Conservation (phyloP, 1,140 invertebrate genomes). For the Spodoptera litura region DNA sequence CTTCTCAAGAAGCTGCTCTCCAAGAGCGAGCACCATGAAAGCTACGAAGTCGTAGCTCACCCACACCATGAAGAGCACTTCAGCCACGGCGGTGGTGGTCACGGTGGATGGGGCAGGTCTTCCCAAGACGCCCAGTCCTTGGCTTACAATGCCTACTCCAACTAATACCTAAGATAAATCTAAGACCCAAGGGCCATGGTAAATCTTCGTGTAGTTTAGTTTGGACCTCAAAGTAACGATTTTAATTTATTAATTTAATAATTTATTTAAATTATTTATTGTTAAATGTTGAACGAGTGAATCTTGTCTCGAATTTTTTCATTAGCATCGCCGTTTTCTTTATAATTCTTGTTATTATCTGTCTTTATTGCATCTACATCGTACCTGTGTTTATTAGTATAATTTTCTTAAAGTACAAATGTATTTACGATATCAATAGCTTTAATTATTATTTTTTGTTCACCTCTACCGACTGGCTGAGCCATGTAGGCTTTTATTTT, state of each 20-base stretch:
- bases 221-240: slow-evolving; percentile 76
- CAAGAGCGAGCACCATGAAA: slow-evolving; percentile 89
- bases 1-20: slow-evolving; percentile 92
- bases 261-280: slow-evolving; percentile 81
- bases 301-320: slow-evolving; percentile 63
- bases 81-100: slow-evolving; percentile 80
- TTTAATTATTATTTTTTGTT: slow-evolving; percentile 69
- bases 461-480: slow-evolving; percentile 24
- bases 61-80: slow-evolving; percentile 87
- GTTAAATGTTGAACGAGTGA: slow-evolving; percentile 64
- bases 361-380: slow-evolving; percentile 55
- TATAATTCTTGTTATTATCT: slow-evolving; percentile 45
- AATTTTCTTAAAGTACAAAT: slow-evolving; percentile 74
- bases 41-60: slow-evolving; percentile 91
- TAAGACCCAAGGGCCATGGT: slow-evolving; percentile 45
- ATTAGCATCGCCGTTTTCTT: slow-evolving; percentile 53
- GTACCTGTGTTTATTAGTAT: slow-evolving; percentile 76
- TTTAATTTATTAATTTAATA: slow-evolving; percentile 82
- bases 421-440: slow-evolving; percentile 68
- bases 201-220: slow-evolving; percentile 62
- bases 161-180: slow-evolving; percentile 75
- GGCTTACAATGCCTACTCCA: slow-evolving; percentile 80
- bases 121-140: slow-evolving; percentile 77
- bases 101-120: slow-evolving; percentile 80
- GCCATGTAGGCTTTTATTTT: slow-evolving; percentile 31